These are phyloP conservation scores for Cavia porcellus DNA, from an alignment of 2,113 vertebrate genomes.

Conservation along the genomic window DNA sequence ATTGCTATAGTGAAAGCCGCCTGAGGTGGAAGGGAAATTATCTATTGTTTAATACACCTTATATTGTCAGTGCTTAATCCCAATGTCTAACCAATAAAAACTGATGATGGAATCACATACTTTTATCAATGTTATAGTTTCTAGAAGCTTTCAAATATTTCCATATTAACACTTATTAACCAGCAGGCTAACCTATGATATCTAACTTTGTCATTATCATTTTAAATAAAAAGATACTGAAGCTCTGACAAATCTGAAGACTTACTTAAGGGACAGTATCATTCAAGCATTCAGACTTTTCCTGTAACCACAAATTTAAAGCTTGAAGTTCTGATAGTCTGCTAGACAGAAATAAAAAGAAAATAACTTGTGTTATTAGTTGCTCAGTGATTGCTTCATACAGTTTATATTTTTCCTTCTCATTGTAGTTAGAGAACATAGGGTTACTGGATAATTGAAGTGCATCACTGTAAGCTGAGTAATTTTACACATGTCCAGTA, in stretches of 20 bases:
- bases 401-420: neutral
- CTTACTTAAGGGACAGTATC: rapidly evolving
- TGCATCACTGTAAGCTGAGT: neutral
- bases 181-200: neutral
- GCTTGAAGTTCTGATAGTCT: neutral
- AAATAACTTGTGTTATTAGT: neutral
- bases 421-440: neutral
- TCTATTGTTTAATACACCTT: neutral
- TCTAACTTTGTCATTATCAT: neutral
- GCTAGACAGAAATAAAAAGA: neutral
- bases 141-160: neutral
- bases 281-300: neutral
- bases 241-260: neutral
- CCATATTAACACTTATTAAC: neutral
- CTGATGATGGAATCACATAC: neutral
- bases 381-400: neutral
- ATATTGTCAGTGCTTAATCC: neutral
- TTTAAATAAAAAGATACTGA: neutral
- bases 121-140: neutral
- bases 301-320: neutral
- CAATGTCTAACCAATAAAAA: neutral
- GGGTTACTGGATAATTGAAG: neutral
- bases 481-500: neutral
- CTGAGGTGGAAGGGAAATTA: neutral
- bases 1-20: neutral